A percentile compares a stretch with the other conserved stretches of the same genome.
Conservation (phyloP, 2,797 vertebrate species). For the Artibeus jamaicensis region DNA sequence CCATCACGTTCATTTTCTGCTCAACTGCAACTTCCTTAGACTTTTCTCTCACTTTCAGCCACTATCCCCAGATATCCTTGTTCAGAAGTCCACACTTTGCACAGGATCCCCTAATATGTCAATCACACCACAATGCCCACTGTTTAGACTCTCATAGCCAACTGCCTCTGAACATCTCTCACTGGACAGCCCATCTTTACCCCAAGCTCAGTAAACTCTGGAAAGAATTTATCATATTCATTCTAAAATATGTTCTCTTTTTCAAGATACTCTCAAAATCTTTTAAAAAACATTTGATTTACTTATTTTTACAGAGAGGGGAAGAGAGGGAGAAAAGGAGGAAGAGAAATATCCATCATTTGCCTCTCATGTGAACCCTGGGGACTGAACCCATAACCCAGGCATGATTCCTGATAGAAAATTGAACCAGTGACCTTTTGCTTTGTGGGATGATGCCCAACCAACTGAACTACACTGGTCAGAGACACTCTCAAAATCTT, state of each 20-base stretch:
- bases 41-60: background rate
- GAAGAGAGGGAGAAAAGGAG: background rate
- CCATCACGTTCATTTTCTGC: background rate
- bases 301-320: background rate
- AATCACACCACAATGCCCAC: background rate
- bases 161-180: background rate
- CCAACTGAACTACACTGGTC: background rate
- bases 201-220: background rate
- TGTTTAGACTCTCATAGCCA: background rate
- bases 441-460: background rate
- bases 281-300: background rate
- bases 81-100: background rate
- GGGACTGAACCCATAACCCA: background rate
- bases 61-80: background rate
- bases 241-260: background rate
- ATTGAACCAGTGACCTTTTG: background rate
- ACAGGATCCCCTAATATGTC: background rate
- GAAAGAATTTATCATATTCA: background rate
- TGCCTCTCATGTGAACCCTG: background rate
- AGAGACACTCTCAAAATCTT: background rate
- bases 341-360: background rate
- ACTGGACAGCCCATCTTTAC: background rate
- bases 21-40: background rate
- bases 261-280: background rate
- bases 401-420: background rate